phyloP scores from a whole-genome alignment of 2,113 vertebrate species.

The Tenrec ecaudatus region DNA sequence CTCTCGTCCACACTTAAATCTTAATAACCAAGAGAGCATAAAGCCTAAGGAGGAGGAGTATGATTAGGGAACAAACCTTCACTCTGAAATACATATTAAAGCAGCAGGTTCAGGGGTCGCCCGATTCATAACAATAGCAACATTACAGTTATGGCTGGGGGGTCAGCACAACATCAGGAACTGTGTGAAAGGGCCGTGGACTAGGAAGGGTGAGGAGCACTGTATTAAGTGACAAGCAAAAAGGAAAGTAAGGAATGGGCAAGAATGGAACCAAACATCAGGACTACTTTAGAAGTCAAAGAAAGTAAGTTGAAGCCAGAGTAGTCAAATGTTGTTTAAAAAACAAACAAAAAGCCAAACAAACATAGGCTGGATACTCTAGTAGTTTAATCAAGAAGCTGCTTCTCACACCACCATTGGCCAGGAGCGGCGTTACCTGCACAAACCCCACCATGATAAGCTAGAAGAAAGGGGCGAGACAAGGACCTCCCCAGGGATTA shows the following conservation, averaged over 20 bases:
- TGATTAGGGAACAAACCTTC: not conserved
- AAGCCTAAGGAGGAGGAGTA: not conserved
- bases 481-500: not conserved
- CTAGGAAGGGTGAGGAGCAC: no score
- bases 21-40: not conserved
- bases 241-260: not conserved
- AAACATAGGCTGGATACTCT: not conserved
- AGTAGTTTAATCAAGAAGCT: not conserved
- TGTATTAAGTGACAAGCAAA: not conserved
- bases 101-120: no score
- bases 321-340: not conserved
- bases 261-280: not conserved
- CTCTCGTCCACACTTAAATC: not conserved
- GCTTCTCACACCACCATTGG: not conserved
- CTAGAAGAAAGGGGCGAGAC: not conserved
- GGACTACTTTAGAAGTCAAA: not conserved
- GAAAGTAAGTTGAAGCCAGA: not conserved
- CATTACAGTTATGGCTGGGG: no score
- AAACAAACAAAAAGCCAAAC: not conserved
- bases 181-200: no score
- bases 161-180: no score
- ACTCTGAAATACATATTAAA: not conserved
- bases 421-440: not conserved
- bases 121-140: no score
- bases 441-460: not conserved